Percentiles rank a stretch among this genome's conserved stretches.
These are phyloP conservation scores for Pycnomerus fuliginosus DNA, from an alignment of 2,888 invertebrate genomes.

Conservation along the genomic window DNA sequence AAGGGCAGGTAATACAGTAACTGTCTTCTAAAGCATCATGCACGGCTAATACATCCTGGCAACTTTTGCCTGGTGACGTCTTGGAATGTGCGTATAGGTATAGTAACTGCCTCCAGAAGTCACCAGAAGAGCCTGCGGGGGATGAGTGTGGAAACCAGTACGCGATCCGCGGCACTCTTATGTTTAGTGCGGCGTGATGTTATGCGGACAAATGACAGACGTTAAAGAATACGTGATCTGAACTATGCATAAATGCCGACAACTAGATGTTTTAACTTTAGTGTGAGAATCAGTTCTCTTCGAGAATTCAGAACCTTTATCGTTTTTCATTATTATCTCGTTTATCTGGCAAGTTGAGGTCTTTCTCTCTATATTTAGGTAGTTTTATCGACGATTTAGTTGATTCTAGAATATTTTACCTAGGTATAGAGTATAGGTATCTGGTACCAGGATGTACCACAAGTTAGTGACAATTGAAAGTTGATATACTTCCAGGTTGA, in stretches of 20 bases:
- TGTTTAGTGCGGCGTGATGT: conserved; percentile 48
- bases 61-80: conserved; percentile 26
- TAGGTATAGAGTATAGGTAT: no score
- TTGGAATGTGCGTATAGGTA: conserved; percentile 38
- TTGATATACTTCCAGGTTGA: no score
- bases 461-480: no score
- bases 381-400: no score
- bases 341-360: no score
- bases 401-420: no score
- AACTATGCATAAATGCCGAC: conserved; percentile 46
- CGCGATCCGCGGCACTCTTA: conserved; percentile 47
- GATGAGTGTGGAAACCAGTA: conserved; percentile 46
- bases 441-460: no score
- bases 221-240: conserved; percentile 50
- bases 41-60: conserved; percentile 6
- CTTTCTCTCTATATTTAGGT: no score
- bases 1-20: no score
- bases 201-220: conserved; percentile 52
- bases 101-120: background rate
- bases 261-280: conserved; percentile 27
- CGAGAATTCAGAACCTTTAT: conserved; percentile 39
- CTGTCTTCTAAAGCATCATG: no score
- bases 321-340: no score
- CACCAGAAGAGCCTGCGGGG: conserved; percentile 45
- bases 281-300: conserved; percentile 45